A percentile compares a stretch with the other conserved stretches of the same genome.
phyloP scores from a whole-genome alignment of 2,888 invertebrate species.

The Chironomus tentans region DNA sequence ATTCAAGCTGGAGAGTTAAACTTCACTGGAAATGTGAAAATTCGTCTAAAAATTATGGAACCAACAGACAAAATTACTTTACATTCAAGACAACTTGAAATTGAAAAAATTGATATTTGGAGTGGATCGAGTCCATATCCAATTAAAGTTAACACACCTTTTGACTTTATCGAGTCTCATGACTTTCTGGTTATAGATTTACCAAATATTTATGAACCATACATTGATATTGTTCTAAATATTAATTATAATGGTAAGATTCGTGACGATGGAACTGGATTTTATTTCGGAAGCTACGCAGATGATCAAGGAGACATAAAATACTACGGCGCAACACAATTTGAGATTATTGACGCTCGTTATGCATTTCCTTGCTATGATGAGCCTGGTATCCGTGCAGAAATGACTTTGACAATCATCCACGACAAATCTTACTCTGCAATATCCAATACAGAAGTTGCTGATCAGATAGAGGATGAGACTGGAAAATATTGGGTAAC shows the following conservation, averaged over 20 bases:
- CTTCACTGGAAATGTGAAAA: not conserved
- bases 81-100: not conserved
- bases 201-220: not conserved
- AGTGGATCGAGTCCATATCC: not conserved
- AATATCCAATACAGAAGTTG: too few species aligned
- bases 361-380: constrained; percentile 15
- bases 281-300: not conserved
- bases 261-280: not conserved
- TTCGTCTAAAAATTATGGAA: not conserved
- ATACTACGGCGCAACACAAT: not conserved
- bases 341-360: not conserved
- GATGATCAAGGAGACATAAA: not conserved
- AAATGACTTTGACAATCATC: not conserved
- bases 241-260: not conserved
- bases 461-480: too few species aligned
- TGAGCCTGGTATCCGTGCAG: constrained; percentile 1
- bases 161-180: not conserved
- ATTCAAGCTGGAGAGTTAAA: not conserved
- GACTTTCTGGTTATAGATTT: not conserved
- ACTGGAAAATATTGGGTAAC: not conserved
- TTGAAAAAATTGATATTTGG: not conserved
- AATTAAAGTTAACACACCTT: not conserved
- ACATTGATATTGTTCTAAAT: not conserved
- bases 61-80: not conserved
- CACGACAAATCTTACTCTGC: not conserved